These are phyloP conservation scores for Gambusia yucatana DNA, from an alignment of 2,797 vertebrate genomes.

Conservation along the genomic window DNA sequence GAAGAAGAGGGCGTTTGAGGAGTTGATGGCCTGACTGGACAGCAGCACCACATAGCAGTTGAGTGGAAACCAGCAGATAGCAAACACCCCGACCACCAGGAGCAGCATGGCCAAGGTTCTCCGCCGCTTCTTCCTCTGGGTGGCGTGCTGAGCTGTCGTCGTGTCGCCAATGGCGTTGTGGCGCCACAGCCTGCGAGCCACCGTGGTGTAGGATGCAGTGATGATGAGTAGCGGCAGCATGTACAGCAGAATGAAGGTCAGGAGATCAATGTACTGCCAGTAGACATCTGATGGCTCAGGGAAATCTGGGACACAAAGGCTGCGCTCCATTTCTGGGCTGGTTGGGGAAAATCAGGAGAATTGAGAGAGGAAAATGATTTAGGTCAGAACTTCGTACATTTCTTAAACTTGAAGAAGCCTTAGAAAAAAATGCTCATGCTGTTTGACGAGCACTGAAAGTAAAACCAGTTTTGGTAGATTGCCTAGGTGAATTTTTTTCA, in stretches of 20 bases:
- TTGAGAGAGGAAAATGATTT: background rate
- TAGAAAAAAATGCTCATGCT: too few relatives aligned
- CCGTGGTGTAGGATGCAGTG: conserved; percentile 86
- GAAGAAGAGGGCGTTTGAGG: conserved; percentile 90
- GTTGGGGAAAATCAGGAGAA: background rate
- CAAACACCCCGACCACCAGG: conserved; percentile 88
- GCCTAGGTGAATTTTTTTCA: background rate
- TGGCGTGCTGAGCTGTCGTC: conserved; percentile 88
- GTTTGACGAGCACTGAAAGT: too few relatives aligned
- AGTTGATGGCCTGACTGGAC: conserved; percentile 88
- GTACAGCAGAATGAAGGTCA: conserved; percentile 91
- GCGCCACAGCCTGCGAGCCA: conserved; percentile 90
- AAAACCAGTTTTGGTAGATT: too few relatives aligned
- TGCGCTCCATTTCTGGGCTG: conserved; percentile 86
- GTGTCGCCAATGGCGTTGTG: conserved; percentile 89
- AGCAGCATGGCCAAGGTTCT: conserved; percentile 91
- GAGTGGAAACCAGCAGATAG: conserved; percentile 91
- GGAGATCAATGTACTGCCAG: conserved; percentile 92
- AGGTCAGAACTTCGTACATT: background rate
- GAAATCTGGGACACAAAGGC: conserved; percentile 91
- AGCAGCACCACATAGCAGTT: conserved; percentile 92
- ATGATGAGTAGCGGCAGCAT: conserved; percentile 92
- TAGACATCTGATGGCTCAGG: conserved; percentile 92
- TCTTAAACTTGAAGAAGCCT: background rate
- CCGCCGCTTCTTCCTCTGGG: conserved; percentile 85